These are phyloP conservation scores for Morpho helenor DNA, from an alignment of 2,888 invertebrate genomes.

Conservation along the genomic window DNA sequence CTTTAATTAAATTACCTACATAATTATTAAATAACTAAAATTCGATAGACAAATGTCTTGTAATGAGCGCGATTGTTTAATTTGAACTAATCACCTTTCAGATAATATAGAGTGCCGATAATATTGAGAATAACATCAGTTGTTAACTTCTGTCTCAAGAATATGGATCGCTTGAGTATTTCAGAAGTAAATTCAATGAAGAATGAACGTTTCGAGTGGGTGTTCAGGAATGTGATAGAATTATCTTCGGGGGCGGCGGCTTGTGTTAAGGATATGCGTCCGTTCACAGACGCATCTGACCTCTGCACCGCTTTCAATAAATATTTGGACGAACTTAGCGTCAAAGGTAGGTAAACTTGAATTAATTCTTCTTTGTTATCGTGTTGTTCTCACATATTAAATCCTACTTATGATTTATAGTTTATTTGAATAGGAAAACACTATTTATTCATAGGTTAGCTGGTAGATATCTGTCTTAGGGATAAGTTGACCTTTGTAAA, in stretches of 20 bases:
- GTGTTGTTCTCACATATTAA: no score
- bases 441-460: no score
- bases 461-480: no score
- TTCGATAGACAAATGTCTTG: no score
- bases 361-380: no score
- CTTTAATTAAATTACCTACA: no score
- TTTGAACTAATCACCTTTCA: conserved; percentile 31
- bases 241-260: conserved; percentile 75
- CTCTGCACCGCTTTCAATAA: conserved; percentile 72
- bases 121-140: background rate
- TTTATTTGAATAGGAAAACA: no score
- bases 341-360: conserved; percentile 60
- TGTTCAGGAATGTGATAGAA: conserved; percentile 83
- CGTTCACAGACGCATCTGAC: conserved; percentile 67
- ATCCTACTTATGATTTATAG: no score
- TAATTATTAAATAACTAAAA: no score
- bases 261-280: conserved; percentile 65
- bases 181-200: conserved; percentile 75
- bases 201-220: conserved; percentile 72
- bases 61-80: conserved; percentile 7
- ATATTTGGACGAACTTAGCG: conserved; percentile 75
- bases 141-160: background rate
- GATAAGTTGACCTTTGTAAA: no score
- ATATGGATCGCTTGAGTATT: conserved; percentile 39
- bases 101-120: conserved; percentile 10